Base-by-base conservation (phyloP, 1,140 invertebrate species). In the Pseudobourletiella spinata region DNA sequence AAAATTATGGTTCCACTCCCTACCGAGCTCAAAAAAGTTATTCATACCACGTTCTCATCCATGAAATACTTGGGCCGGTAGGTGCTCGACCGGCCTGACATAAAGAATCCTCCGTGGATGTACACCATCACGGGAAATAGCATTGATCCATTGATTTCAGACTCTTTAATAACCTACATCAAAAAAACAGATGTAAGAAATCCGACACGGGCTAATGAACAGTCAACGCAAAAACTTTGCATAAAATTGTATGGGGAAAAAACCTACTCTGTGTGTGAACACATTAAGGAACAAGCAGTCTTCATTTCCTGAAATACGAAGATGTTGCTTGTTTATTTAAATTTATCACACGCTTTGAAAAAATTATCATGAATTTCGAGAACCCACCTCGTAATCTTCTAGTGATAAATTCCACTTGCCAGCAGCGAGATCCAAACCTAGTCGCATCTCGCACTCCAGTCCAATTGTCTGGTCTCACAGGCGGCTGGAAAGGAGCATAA, bases 91-190 rank as follows among this genome's bases (percentile, higher is more conserved):
- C 77, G 55, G 72, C 80, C 63, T 78, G 72, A 60, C 75, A 79
- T 64, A 68, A 77, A 81, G 3, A 78, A 79, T 20, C 81, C 81
- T 0, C 82, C 80, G 65, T 82, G 79, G 48, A 83, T 76, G 72
- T 79, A 80, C 15, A 82, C 79, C 63, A 78, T 72, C 42, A 83
- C 75, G 56, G 75, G 78, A 63, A 76, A 39, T 22, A 61, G 30
- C 11, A 26, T 52, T 26, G 25, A 16, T n/a, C n/a, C 50, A 3
- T 52, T 29, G 4, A 52, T 14, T 29, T 52, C 50, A 3, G 3
- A 4, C 26, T 25, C n/a, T 26, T 11, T 52, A 3, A 52, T 22
- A 6, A 52, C 50, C 50, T 52, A 8, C 50, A 52, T n/a, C n/a
- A 39, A 11, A 39, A 39, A 39, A 11, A 11, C 11, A 39, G 35